These are phyloP conservation scores for Cheirogaleus medius DNA, from an alignment of 2,113 vertebrate species.

Conservation along the genomic window DNA sequence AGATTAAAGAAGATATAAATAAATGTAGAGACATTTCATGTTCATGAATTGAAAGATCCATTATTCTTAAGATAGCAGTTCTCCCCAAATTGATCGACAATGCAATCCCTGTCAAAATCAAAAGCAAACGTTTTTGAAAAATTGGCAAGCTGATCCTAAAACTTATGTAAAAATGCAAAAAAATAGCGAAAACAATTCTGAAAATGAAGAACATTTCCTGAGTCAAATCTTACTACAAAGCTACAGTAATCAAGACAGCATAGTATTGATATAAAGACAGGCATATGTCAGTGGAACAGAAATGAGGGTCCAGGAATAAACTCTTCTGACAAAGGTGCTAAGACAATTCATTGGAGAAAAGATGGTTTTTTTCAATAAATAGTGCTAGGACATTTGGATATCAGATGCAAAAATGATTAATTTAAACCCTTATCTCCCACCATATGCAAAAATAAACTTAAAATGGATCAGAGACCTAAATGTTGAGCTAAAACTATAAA, in stretches of 20 bases:
- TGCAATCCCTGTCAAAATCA: neutral
- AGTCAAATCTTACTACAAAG: neutral
- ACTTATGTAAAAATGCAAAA: neutral
- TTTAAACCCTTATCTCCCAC: neutral
- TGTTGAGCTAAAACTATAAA: neutral
- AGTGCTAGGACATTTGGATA: neutral
- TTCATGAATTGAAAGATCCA: neutral
- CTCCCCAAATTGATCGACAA: neutral
- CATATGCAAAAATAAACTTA: neutral
- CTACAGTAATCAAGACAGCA: neutral
- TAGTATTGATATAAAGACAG: neutral
- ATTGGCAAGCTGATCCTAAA: neutral
- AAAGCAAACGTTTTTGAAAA: neutral
- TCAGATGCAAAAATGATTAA: neutral
- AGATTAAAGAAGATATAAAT: neutral
- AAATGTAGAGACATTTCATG: neutral
- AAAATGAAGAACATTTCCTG: neutral
- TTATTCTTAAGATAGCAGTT: neutral
- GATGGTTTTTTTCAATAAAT: neutral
- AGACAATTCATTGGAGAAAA: neutral
- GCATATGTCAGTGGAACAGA: neutral
- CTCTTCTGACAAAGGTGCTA: neutral
- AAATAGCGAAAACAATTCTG: slow-evolving; percentile 13
- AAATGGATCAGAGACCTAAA: neutral
- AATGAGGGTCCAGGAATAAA: neutral